Evolutionary conservation across 2,113 vertebrate genomes (phyloP).

Genomic region (Heliornis fulica): DNA sequence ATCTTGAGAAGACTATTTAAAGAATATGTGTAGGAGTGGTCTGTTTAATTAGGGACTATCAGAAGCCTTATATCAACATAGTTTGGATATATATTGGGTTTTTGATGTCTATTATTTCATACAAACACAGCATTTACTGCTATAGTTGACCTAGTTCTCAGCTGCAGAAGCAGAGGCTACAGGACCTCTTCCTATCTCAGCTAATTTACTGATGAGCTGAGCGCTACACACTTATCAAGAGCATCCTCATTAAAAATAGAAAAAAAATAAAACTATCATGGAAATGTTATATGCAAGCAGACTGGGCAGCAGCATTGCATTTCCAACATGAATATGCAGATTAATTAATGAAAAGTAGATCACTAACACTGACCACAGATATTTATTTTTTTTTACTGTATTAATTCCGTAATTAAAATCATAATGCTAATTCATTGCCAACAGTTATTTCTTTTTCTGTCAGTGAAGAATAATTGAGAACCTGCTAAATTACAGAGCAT

Average conservation of each 20-base stretch:
- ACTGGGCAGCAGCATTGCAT: neutral
- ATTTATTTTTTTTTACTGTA: neutral
- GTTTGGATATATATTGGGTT: neutral
- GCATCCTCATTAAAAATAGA: neutral
- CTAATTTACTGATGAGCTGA: neutral
- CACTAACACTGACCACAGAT: neutral
- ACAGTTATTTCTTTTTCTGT: neutral
- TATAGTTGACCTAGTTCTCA: neutral
- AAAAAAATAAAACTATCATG: neutral
- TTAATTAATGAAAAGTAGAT: neutral
- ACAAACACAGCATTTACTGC: neutral
- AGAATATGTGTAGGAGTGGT: neutral
- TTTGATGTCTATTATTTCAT: neutral
- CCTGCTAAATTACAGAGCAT: neutral
- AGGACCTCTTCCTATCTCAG: neutral
- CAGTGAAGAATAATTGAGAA: neutral
- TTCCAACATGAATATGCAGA: neutral
- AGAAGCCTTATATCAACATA: neutral
- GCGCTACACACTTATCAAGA: neutral
- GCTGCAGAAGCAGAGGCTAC: neutral
- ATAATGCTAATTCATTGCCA: neutral
- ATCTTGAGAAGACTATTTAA: neutral
- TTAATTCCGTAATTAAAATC: neutral
- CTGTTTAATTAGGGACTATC: constrained; percentile 5
- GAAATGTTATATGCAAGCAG: neutral